Evolutionary conservation across 2,888 invertebrate species (phyloP).

Genomic region (Monoplex corrugatus): DNA sequence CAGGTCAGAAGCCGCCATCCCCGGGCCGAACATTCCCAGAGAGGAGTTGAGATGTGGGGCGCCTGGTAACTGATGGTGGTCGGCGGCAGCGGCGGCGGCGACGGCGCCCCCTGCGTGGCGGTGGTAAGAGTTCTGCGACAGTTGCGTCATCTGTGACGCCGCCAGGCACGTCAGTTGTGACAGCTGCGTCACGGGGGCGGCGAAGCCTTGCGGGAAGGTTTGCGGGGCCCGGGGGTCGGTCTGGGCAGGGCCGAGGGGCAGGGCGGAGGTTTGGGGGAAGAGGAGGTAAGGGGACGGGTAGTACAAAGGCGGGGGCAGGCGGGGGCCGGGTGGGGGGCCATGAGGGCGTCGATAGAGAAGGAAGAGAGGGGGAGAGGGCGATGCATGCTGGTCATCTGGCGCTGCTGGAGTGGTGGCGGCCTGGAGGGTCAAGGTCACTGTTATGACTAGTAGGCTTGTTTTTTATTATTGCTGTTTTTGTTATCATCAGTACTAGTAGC

Average conservation of each 20-base stretch:
- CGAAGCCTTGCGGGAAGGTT: no score
- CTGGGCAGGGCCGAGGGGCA: neutral
- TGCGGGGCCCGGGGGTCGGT: neutral
- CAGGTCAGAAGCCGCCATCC: neutral
- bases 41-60: neutral
- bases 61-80: neutral
- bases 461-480: no score
- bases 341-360: slow-evolving; percentile 71
- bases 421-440: no score
- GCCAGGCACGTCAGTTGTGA: slow-evolving; percentile 28
- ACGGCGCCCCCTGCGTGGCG: neutral
- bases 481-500: no score
- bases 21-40: neutral
- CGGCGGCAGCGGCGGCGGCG: neutral
- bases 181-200: slow-evolving; percentile 42
- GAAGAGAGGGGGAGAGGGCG: slow-evolving; percentile 63
- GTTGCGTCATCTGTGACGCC: slow-evolving; percentile 40
- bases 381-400: slow-evolving; percentile 57
- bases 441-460: no score
- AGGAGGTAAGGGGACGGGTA: slow-evolving; percentile 65
- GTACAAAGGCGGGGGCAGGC: slow-evolving; percentile 59
- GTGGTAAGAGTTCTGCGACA: neutral
- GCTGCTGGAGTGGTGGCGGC: no score
- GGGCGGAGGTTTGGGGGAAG: slow-evolving; percentile 51
- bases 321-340: slow-evolving; percentile 60